Percentiles rank a stretch among this genome's conserved stretches.
Conservation (phyloP, 2,888 invertebrate genomes). For the Melikaiella ostensackeni region DNA sequence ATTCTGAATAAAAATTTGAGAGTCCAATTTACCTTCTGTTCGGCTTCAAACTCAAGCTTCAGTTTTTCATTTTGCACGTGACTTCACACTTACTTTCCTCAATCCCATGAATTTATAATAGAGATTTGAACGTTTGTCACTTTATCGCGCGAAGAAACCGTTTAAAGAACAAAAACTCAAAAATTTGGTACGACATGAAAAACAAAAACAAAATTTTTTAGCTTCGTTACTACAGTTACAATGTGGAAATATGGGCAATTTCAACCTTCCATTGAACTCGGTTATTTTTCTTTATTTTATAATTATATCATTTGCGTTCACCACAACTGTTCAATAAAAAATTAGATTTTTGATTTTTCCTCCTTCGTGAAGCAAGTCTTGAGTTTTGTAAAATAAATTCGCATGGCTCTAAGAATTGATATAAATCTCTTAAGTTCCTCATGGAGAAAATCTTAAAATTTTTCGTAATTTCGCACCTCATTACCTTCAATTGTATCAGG, state of each 20-base stretch:
- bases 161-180: background rate
- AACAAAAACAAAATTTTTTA: background rate
- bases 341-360: background rate
- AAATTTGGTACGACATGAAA: background rate
- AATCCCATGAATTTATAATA: constrained; percentile 13
- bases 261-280: background rate
- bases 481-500: background rate
- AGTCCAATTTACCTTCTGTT: constrained; percentile 12
- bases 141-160: background rate
- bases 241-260: background rate
- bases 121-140: background rate
- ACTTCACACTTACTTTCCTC: constrained; percentile 20
- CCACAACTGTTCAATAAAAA: background rate
- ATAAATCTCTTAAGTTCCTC: constrained; percentile 12
- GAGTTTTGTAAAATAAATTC: background rate
- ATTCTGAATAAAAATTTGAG: background rate
- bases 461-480: constrained; percentile 15
- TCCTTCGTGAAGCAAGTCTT: background rate
- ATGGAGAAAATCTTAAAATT: background rate
- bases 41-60: constrained; percentile 22
- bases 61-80: constrained; percentile 31
- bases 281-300: background rate
- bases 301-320: background rate
- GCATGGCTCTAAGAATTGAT: background rate
- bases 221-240: background rate